Evolutionary conservation across 2,888 invertebrate species (phyloP).

Genomic region (Sisyra terminalis): DNA sequence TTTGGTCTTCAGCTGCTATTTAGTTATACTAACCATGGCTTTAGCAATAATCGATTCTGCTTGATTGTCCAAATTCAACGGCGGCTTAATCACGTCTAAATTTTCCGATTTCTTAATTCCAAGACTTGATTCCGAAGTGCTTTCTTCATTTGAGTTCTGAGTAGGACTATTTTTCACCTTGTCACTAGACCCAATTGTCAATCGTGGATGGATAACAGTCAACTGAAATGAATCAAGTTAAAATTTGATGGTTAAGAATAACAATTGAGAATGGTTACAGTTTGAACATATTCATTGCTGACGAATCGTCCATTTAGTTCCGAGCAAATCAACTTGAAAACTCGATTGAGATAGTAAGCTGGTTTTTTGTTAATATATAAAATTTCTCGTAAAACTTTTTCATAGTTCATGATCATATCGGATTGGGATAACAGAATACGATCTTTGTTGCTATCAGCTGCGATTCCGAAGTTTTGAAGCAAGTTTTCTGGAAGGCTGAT

Average conservation of each 20-base stretch:
- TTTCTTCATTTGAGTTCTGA: not conserved
- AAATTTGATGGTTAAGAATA: not conserved
- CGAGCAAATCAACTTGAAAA: conserved; percentile 90
- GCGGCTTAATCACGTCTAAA: conserved; percentile 2
- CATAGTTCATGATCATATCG: conserved; percentile 61
- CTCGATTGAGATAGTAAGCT: conserved; percentile 86
- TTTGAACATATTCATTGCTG: conserved; percentile 91
- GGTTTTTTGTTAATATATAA: conserved; percentile 94
- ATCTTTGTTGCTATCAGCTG: conserved; percentile 79
- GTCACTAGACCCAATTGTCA: conserved; percentile 23
- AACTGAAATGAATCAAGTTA: conserved; percentile 30
- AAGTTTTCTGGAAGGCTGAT: conserved; percentile 57
- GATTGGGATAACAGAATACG: conserved; percentile 69
- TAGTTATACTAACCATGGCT: conserved; percentile 4
- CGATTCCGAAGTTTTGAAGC: conserved; percentile 57
- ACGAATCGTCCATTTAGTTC: conserved; percentile 86
- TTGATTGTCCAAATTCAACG: conserved; percentile 8
- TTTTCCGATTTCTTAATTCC: not conserved
- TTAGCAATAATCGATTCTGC: conserved; percentile 8
- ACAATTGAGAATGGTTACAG: conserved; percentile 33
- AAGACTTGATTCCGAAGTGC: not conserved
- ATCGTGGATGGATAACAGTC: conserved; percentile 77
- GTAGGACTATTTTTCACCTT: not conserved
- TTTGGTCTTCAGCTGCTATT: too few relatives aligned
- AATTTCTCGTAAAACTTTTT: conserved; percentile 61